Evolutionary conservation across 2,113 vertebrate genomes (phyloP).

Genomic region (Crotalus horridus): DNA sequence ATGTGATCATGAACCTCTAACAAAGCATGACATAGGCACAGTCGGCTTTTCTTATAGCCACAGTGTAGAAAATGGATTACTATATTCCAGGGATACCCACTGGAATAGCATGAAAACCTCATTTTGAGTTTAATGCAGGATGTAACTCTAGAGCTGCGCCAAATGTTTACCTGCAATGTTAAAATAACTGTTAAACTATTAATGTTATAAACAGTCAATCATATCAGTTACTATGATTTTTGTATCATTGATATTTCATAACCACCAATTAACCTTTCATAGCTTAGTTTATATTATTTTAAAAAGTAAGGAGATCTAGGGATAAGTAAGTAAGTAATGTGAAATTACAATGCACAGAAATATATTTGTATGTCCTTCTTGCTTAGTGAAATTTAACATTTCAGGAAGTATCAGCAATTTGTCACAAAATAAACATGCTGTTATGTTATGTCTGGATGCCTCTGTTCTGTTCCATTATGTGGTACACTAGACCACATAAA

Average conservation of each 20-base stretch:
- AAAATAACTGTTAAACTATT: constrained; percentile 37
- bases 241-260: constrained; percentile 14
- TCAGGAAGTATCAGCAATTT: background rate
- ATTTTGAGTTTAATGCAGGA: constrained; percentile 72
- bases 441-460: background rate
- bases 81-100: constrained; percentile 75
- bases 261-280: background rate
- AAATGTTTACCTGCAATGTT: constrained; percentile 49
- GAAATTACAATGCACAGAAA: background rate
- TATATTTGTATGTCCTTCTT: background rate
- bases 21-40: constrained; percentile 92
- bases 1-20: constrained; percentile 98
- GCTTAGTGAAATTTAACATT: background rate
- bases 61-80: constrained; percentile 97
- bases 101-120: constrained; percentile 76
- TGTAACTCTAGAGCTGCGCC: constrained; percentile 63
- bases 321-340: background rate
- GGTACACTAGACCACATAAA: background rate
- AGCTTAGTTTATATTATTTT: background rate
- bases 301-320: background rate
- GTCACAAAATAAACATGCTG: background rate
- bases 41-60: constrained; percentile 80
- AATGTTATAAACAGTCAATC: constrained; percentile 37
- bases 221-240: constrained; percentile 21
- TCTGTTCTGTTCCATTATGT: background rate